Base-by-base conservation (phyloP, 2,888 invertebrate genomes). In the Zelleria hepariella region DNA sequence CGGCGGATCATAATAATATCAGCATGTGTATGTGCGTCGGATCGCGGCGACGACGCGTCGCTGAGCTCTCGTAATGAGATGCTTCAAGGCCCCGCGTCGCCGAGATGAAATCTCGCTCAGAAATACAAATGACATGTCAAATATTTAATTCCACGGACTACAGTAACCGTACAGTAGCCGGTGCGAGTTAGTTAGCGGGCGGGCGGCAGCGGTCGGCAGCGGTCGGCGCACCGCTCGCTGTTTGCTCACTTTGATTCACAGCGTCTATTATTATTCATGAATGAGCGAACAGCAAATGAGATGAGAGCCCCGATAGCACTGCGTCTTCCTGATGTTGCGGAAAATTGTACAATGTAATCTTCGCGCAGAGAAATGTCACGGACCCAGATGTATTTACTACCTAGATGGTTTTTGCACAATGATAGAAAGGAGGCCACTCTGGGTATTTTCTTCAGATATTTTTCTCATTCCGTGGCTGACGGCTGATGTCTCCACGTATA, bases 211-310 rank as follows among this genome's bases (percentile, higher is more conserved):
- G n/a, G n/a, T n/a, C n/a, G n/a, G n/a, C n/a, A n/a, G n/a, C n/a
- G n/a, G n/a, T n/a, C n/a, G n/a, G n/a, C n/a, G 23, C 51, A 8
- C 21, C 20, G 10, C 21, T 15, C 32, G 51, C 20, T 51, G 51
- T 51, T 51, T 51, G 51, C 21, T 23, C 21, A 21, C 8, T 51
- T 51, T 51, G 20, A 51, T 51, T 51, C 51, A 20, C 51, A 20
- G 51, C 23, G 21, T 51, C 51, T 51, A 51, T 51, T 49, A 49
- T 49, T 49, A 51, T 51, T 51, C 51, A 51, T 51, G 51, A 51
- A 20, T 23, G 51, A 51, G 51, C 51, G 51, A 51, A n/a, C 42
- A 42, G 51, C 51, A 20, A 51, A 51, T 51, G 51, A 51, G 51
- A 51, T 51, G 51, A 42, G 32, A 42, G 51, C 5, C 21, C 51